Evolutionary conservation across 2,113 vertebrate genomes (phyloP).

Genomic region (Podarcis cretensis): DNA sequence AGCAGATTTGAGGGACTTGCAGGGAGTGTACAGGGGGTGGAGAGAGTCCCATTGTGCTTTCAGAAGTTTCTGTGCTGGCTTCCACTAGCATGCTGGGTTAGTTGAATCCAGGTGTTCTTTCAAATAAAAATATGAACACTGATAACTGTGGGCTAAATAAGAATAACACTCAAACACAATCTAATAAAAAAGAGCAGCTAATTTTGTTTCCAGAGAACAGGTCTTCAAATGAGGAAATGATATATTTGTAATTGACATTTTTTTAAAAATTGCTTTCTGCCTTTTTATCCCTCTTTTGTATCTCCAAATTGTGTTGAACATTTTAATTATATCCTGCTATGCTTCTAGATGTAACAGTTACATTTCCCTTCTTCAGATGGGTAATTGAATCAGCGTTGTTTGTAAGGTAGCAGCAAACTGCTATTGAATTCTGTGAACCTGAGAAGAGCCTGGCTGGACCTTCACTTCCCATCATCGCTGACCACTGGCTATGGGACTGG

Average conservation of each 20-base stretch:
- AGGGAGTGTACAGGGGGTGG: too few relatives aligned
- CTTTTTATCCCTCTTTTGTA: not conserved
- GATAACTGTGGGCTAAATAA: not conserved
- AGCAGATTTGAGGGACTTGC: too few relatives aligned
- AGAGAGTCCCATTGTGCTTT: too few relatives aligned
- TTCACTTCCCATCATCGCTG: too few relatives aligned
- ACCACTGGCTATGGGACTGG: too few relatives aligned
- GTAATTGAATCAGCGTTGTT: constrained; percentile 4
- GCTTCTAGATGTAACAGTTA: not conserved
- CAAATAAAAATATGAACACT: not conserved
- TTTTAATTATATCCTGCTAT: constrained; percentile 20
- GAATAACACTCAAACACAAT: not conserved
- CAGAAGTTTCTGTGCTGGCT: too few relatives aligned
- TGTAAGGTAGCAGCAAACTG: not conserved
- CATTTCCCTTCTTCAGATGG: not conserved
- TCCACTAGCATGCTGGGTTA: too few relatives aligned
- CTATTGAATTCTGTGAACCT: not conserved
- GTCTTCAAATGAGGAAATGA: not conserved
- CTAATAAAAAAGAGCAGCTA: not conserved
- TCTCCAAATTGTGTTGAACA: not conserved
- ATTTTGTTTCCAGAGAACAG: constrained; percentile 21
- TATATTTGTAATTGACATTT: not conserved
- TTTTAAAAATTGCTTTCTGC: not conserved
- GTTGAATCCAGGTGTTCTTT: not conserved
- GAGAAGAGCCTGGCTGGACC: too few relatives aligned